Base-by-base conservation (phyloP, 1,140 invertebrate species). In the Drosophila navojoa region DNA sequence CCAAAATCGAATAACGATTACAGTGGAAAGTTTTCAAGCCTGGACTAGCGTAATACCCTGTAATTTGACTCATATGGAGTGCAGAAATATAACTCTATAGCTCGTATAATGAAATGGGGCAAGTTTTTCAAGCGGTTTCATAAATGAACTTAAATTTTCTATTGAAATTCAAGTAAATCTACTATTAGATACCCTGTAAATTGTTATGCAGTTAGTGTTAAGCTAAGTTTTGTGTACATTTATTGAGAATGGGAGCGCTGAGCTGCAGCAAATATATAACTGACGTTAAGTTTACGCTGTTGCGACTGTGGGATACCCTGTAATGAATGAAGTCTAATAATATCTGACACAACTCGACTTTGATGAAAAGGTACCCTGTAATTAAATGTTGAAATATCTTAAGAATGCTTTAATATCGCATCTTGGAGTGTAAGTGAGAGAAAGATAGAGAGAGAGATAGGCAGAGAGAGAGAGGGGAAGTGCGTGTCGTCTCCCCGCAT, bases 21-120 rank as follows among this genome's bases (percentile, higher is more conserved):
- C 10, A 38, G 35, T 13, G 32, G 11, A 38, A 38, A 10, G 9
- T 15, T 5, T 5, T 13, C 13, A 13, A 7, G 11, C 38, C 9
- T 45, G 38, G 11, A 15, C 38, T 57, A 44, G 32, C 22, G 4
- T n/a, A 3, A 57, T 44, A 57, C 38, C 22, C 54, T 57, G 22
- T 44, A 27, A 32, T 32, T 2, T 7, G 6, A 9, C 6, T 9
- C 32, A 32, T 32, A 32, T 2, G 5, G 5, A 29, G 3, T 29
- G 4, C 6, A 29, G 19, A 22, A 22, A 22, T 22, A 22, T 22
- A 22, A 22, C 19, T 22, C 19, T 2, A 22, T 3, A 22, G 19
- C 19, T 22, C 19, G 19, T 22, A 0, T 22, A 2, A 2, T 22
- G 27, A 29, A 44, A 15, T 44, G n/a, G 40, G 40, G 0, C n/a